Evolutionary conservation across 1,140 invertebrate genomes (phyloP), one percentile per base, ranked within the genome.

Genomic region (Cydia fagiglandana): DNA sequence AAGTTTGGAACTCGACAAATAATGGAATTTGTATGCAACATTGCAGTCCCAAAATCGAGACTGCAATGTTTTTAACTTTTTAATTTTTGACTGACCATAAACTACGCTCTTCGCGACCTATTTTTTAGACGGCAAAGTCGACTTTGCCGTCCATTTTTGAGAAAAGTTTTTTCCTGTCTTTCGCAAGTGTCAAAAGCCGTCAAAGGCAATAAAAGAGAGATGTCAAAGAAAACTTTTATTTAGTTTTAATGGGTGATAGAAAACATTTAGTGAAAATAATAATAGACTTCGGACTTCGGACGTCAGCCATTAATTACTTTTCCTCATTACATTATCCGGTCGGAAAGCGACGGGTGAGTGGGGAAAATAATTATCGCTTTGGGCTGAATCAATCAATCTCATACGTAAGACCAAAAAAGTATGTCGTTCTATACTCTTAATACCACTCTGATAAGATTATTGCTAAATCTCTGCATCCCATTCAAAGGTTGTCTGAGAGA

Each of bases 361-460:
- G n/a, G 17, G n/a, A 66, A 66, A 66, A 70, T 70, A 70, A 70
- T 70, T 41, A 70, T 70, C 66, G 64, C 66, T 70, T 70, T 38
- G 15, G 30, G 66, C 30, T 41, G 17, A 10, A 70, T 41, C 66
- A 38, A 70, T 70, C 66, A 70, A 70, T 41, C 66, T 17, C 15
- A 2, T 20, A 56, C 53, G 53, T 24, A 10, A 20, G 30, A 70
- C 13, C 13, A 64, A 34, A 53, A n/a, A n/a, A 53, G 4, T 53
- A n/a, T n/a, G n/a, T 50, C 50, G 50, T n/a, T 6, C 4, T 4
- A 53, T 53, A 12, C 10, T 45, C 41, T 2, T 45, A 45, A 41
- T 41, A 30, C 30, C 30, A 30, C 4, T 30, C 34, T 7, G 34
- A 38, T 38, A 38, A 38, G 7, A 38, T 38, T 38, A 7, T 38